phyloP scores from a whole-genome alignment of 2,797 vertebrate genomes.

The Gadopsis marmoratus region DNA sequence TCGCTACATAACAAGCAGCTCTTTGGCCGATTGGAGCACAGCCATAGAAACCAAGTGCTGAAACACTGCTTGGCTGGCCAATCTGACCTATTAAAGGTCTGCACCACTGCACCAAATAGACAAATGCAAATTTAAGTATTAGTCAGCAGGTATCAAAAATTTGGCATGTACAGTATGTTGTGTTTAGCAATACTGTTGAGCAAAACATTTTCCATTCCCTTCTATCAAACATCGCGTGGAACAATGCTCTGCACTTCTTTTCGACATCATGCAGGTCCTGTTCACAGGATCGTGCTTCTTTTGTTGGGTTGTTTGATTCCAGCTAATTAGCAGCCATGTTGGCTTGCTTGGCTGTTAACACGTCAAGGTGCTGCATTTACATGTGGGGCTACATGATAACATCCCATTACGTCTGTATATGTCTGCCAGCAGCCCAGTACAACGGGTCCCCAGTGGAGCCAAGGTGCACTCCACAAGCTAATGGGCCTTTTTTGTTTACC shows the following conservation, averaged over 20 bases:
- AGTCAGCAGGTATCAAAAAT: background rate
- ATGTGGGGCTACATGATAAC: conserved; percentile 69
- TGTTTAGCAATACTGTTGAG: background rate
- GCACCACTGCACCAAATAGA: no score
- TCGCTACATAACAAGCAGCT: background rate
- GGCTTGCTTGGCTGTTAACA: conserved; percentile 48
- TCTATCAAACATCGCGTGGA: conserved; percentile 5
- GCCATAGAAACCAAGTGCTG: background rate
- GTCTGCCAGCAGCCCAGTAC: conserved; percentile 63
- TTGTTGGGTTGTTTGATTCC: conserved; percentile 47
- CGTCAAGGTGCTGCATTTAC: conserved; percentile 61
- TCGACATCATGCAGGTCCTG: background rate
- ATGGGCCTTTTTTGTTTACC: conserved; percentile 78
- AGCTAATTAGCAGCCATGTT: conserved; percentile 58
- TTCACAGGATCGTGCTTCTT: conserved; percentile 19
- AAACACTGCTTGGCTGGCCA: background rate
- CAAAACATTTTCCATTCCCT: background rate
- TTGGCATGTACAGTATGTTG: no score
- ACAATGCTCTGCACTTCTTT: conserved; percentile 19
- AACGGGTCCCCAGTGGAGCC: conserved; percentile 57
- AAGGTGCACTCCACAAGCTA: conserved; percentile 67
- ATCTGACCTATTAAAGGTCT: background rate
- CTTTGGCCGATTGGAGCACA: background rate
- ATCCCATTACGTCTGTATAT: conserved; percentile 63
- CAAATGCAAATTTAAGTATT: background rate